Base-by-base conservation (phyloP, 2,888 invertebrate genomes). In the Heliothis peltigera region DNA sequence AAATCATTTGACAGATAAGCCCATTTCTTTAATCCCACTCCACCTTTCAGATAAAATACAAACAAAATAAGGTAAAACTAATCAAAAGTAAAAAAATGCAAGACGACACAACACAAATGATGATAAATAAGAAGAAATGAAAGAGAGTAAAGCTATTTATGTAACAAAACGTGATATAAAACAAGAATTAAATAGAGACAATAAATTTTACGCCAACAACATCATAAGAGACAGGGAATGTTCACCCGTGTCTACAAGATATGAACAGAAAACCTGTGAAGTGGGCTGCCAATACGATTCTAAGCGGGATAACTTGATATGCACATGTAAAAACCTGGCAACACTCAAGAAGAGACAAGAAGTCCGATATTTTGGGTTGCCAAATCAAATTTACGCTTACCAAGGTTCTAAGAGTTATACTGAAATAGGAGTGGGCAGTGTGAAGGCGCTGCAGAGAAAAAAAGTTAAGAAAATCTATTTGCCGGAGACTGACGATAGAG, bases 81-180 rank as follows among this genome's bases (percentile, higher is more conserved):
- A 75, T 66, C 64, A 61, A 54, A 63, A 42, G 49, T 46, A 8
- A 35, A 59, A 63, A 75, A 46, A 64, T 74, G 58, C 55, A 56
- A 75, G 49, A 64, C 60, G 63, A 65, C 65, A 72, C 75, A 80
- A 81, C 18, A 85, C 18, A 85, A 79, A 86, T 78, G 71, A 90
- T 87, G 90, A 86, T 86, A 87, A 84, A 86, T 77, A 86, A 81
- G 77, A 84, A 85, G 86, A 85, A 84, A 90, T 91, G 91, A 89
- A 84, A 85, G 83, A 87, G 56, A 86, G 74, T 70, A 89, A 86
- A 82, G 87, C 79, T 64, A 82, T 87, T 22, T 79, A 89, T 79
- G 87, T 88, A 4, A 85, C 81, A 2, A 87, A 83, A 68, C 77
- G 77, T 49, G 77, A 85, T 54, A 71, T 78, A 15, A 79, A 65